Percentiles rank a stretch among this genome's conserved stretches.
Evolutionary conservation across 1,140 invertebrate genomes (phyloP).

Genomic region (Hydropsyche tenuis): DNA sequence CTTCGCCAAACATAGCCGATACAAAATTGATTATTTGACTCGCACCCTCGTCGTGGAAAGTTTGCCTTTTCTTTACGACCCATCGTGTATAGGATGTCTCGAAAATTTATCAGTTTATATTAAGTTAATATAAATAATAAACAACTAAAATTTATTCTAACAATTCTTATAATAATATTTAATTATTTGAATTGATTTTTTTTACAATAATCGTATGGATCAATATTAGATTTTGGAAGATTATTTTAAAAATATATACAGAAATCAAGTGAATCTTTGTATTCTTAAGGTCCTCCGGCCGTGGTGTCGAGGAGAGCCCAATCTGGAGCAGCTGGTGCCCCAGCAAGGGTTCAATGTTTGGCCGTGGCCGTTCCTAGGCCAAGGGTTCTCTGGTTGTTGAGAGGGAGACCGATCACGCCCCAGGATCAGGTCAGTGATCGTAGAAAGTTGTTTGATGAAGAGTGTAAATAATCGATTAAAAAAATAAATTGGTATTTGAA

Average conservation of each 20-base stretch:
- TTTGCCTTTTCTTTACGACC: too few relatives aligned
- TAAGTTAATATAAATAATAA: too few relatives aligned
- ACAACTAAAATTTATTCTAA: too few relatives aligned
- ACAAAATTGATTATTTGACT: constrained; percentile 27
- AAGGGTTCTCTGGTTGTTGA: constrained; percentile 83
- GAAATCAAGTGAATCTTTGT: neutral
- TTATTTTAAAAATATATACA: neutral
- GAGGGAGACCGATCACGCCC: constrained; percentile 75
- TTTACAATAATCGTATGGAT: too few relatives aligned
- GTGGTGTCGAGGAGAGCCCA: constrained; percentile 85
- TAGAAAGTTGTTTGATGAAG: constrained; percentile 1
- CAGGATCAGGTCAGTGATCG: constrained; percentile 58
- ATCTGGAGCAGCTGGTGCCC: constrained; percentile 80
- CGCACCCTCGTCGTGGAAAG: constrained; percentile 11
- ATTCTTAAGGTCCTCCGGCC: constrained; percentile 78
- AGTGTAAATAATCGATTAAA: too few relatives aligned
- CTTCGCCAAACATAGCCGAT: constrained; percentile 2
- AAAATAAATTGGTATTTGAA: neutral
- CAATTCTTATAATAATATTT: too few relatives aligned
- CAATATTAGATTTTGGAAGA: too few relatives aligned
- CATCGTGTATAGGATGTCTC: too few relatives aligned
- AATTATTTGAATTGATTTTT: too few relatives aligned
- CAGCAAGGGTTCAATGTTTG: constrained; percentile 84
- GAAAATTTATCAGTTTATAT: too few relatives aligned
- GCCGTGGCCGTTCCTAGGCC: constrained; percentile 90